Percentiles rank a stretch among this genome's conserved stretches.
These are phyloP conservation scores for Anthophora plumipes DNA, from an alignment of 2,888 invertebrate species.

Conservation along the genomic window DNA sequence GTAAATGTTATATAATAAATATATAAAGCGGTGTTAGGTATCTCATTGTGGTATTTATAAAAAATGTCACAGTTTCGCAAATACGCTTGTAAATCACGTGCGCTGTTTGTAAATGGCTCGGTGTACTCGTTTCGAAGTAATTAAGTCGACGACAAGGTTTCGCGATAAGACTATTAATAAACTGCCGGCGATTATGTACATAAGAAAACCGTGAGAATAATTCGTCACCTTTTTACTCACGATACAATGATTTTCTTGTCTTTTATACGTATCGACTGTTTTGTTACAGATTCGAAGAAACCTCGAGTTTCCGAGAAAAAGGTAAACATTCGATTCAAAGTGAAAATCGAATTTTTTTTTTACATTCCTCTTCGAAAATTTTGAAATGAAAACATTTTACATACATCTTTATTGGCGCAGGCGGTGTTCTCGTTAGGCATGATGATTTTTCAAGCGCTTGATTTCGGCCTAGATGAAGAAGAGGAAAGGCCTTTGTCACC, in stretches of 20 bases:
- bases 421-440: slow-evolving; percentile 92
- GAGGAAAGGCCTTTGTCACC: slow-evolving; percentile 95
- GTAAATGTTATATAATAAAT: too few relatives aligned
- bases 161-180: slow-evolving; percentile 39
- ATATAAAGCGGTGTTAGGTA: background rate
- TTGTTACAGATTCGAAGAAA: slow-evolving; percentile 64
- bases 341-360: background rate
- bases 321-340: slow-evolving; percentile 50
- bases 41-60: background rate
- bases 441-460: slow-evolving; percentile 94
- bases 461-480: slow-evolving; percentile 93
- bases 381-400: too few relatives aligned
- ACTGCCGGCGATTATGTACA: too few relatives aligned
- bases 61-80: background rate
- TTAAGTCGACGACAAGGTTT: slow-evolving; percentile 3
- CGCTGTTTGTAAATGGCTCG: background rate
- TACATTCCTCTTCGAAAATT: background rate
- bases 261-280: background rate
- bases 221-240: background rate
- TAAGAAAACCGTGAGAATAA: background rate
- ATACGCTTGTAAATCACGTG: background rate
- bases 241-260: background rate
- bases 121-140: slow-evolving; percentile 8
- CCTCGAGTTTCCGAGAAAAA: slow-evolving; percentile 70
- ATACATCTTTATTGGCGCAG: slow-evolving; percentile 85